Percentiles rank a stretch among this genome's conserved stretches.
phyloP scores from a whole-genome alignment of 2,113 vertebrate genomes.

The Aspiorhynchus laticeps region DNA sequence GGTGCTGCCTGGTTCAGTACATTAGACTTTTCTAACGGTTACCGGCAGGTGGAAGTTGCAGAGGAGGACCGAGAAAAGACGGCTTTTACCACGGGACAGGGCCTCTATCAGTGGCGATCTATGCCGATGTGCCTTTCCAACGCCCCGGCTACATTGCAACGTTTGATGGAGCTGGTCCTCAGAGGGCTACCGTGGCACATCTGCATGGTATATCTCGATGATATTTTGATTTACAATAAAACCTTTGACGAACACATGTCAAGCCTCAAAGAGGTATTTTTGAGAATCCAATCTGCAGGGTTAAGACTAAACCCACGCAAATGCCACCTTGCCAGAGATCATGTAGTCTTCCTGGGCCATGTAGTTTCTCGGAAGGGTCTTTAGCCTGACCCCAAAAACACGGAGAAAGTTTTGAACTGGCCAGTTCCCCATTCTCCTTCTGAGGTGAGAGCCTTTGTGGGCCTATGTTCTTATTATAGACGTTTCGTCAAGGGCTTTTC shows the following conservation, averaged over 20 bases:
- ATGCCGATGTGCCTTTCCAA: constrained; percentile 50
- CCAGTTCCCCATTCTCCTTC: not conserved
- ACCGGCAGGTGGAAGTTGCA: constrained; percentile 52
- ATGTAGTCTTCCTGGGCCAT: constrained; percentile 45
- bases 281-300: constrained; percentile 22
- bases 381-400: constrained; percentile 40
- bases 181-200: constrained; percentile 32
- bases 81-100: constrained; percentile 23
- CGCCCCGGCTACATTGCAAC: constrained; percentile 35
- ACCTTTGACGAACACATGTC: constrained; percentile 33
- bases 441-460: constrained; percentile 35
- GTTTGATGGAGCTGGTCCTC: constrained; percentile 37
- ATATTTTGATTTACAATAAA: constrained; percentile 38
- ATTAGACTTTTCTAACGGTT: constrained; percentile 39
- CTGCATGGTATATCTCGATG: constrained; percentile 44
- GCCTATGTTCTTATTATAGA: too few species aligned
- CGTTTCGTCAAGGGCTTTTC: too few species aligned
- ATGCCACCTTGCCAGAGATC: constrained; percentile 39
- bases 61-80: constrained; percentile 46
- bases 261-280: constrained; percentile 29
- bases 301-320: constrained; percentile 50
- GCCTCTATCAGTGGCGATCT: constrained; percentile 35
- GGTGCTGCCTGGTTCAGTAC: constrained; percentile 39
- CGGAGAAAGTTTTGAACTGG: constrained; percentile 30
- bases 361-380: constrained; percentile 30